Conservation (phyloP, 1,140 invertebrate genomes). For the Campoletis sonorensis region DNA sequence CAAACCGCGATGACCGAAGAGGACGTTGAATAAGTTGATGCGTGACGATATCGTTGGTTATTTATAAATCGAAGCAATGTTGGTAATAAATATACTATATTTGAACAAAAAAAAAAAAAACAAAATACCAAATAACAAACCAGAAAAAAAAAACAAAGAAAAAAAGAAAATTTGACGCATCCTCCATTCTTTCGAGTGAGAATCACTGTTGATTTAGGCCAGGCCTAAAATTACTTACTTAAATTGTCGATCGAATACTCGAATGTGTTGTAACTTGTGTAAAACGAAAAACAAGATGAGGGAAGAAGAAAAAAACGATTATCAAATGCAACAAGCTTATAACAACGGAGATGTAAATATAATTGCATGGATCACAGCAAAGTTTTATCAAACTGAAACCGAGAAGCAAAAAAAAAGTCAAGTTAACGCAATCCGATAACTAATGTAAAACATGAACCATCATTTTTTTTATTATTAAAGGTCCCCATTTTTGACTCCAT, state of each 20-base stretch:
- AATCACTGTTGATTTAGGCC: neutral
- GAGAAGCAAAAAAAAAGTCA: neutral
- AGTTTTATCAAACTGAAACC: neutral
- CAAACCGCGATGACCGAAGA: conserved; percentile 71
- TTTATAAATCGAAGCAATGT: conserved; percentile 61
- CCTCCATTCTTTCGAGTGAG: conserved; percentile 16
- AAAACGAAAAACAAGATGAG: neutral
- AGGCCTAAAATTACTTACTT: neutral
- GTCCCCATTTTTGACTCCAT: conserved; percentile 26
- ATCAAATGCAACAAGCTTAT: neutral
- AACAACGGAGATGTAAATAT: conserved; percentile 14
- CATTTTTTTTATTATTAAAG: conserved; percentile 33
- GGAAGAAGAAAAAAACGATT: neutral
- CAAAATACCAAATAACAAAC: conserved; percentile 43
- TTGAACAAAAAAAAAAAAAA: conserved; percentile 36
- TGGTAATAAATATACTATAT: conserved; percentile 44
- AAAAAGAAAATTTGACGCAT: conserved; percentile 12
- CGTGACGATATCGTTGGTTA: conserved; percentile 56
- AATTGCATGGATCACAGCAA: neutral
- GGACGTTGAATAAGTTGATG: conserved; percentile 70
- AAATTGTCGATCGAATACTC: conserved; percentile 8
- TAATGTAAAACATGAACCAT: conserved; percentile 33
- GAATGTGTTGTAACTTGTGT: neutral
- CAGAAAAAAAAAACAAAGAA: conserved; percentile 31
- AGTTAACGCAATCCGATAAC: conserved; percentile 9